Evolutionary conservation across 2,797 vertebrate species (phyloP).

Genomic region (Helarctos malayanus): DNA sequence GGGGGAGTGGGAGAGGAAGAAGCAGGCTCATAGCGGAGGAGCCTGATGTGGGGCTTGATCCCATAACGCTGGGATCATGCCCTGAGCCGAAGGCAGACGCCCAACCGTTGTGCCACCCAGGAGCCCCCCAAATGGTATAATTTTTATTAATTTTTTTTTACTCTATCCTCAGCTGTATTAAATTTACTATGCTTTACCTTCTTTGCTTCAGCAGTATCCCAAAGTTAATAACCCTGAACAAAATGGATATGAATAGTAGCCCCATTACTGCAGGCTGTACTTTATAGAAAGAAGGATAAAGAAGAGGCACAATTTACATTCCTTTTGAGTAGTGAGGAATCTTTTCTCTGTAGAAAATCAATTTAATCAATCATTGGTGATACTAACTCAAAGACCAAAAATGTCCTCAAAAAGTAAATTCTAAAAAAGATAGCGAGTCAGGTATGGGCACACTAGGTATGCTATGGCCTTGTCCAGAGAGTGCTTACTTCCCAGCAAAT

Average conservation of each 20-base stretch:
- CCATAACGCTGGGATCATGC: too few relatives aligned
- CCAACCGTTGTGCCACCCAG: too few relatives aligned
- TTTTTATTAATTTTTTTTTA: not conserved
- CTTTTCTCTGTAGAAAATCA: not conserved
- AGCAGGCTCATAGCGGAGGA: too few relatives aligned
- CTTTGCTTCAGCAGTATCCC: not conserved
- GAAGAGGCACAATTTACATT: slow-evolving; percentile 63
- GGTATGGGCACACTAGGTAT: not conserved
- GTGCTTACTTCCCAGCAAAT: not conserved
- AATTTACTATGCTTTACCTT: not conserved
- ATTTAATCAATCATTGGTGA: slow-evolving; percentile 73
- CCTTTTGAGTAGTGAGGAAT: slow-evolving; percentile 55
- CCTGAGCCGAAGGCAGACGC: too few relatives aligned
- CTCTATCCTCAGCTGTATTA: not conserved
- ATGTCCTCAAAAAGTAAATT: slow-evolving; percentile 57
- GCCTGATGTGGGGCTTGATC: too few relatives aligned
- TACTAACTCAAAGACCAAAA: slow-evolving; percentile 66
- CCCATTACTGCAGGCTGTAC: slow-evolving; percentile 8
- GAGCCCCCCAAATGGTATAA: too few relatives aligned
- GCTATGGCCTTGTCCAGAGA: not conserved
- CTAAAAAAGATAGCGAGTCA: slow-evolving; percentile 50
- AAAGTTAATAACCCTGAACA: not conserved
- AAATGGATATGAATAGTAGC: slow-evolving; percentile 30
- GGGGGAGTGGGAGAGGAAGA: too few relatives aligned
- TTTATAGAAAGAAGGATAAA: not conserved